phyloP scores from a whole-genome alignment of 1,140 invertebrate genomes.

The Zaprionus inermis region DNA sequence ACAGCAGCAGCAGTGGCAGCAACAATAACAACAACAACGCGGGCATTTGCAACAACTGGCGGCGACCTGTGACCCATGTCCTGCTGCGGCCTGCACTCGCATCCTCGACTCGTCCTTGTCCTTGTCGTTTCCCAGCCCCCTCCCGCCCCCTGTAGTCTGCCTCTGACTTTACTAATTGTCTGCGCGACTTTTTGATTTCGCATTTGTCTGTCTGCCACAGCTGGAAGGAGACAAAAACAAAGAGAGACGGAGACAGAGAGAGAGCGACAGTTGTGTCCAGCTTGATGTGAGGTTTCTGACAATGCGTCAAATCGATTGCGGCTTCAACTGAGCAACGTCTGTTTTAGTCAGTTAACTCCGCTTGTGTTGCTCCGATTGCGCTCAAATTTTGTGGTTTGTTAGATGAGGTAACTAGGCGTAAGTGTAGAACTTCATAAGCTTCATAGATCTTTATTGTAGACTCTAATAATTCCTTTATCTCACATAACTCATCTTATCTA shows the following conservation, averaged over 20 bases:
- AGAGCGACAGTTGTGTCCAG: neutral
- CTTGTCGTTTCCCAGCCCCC: conserved; percentile 14
- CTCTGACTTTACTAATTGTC: conserved; percentile 63
- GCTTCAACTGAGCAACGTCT: neutral
- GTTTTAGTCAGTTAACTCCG: neutral
- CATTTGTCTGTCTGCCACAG: conserved; percentile 52
- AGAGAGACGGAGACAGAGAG: neutral
- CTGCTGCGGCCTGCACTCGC: conserved; percentile 6
- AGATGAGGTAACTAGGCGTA: neutral
- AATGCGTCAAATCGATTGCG: conserved; percentile 2
- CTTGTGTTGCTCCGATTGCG: neutral
- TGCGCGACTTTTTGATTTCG: conserved; percentile 70
- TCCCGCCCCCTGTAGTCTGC: neutral
- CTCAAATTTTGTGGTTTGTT: neutral
- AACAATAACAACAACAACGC: conserved; percentile 37
- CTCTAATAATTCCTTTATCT: too few relatives aligned
- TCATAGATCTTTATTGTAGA: too few relatives aligned
- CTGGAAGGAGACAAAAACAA: neutral
- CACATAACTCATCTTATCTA: too few relatives aligned
- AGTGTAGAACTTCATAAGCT: too few relatives aligned
- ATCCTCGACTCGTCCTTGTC: conserved; percentile 7
- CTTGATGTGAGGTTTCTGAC: conserved; percentile 1
- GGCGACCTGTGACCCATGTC: conserved; percentile 12
- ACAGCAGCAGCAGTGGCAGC: conserved; percentile 33
- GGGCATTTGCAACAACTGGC: conserved; percentile 57